Evolutionary conservation across 2,797 vertebrate species (phyloP).

Genomic region (Spinus olivaceus): DNA sequence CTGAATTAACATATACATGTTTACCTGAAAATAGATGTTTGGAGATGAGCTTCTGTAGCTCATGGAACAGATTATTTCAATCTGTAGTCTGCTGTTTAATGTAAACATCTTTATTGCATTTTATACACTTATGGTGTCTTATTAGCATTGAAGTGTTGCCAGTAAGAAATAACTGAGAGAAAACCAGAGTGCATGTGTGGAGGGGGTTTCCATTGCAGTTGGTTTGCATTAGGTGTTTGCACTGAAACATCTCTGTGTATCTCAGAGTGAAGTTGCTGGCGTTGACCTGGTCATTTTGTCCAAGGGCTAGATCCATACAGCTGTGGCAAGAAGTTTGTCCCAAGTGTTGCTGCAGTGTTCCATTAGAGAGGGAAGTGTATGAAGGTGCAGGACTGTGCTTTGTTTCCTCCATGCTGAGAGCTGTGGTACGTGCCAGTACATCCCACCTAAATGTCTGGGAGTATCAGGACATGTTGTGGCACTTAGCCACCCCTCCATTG

Average conservation of each 20-base stretch:
- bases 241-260: not conserved
- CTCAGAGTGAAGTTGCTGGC: not conserved
- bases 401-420: rapidly evolving
- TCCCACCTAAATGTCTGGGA: not conserved
- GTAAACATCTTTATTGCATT: conserved; percentile 60
- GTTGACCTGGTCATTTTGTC: not conserved
- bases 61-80: conserved; percentile 12
- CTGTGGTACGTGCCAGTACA: rapidly evolving
- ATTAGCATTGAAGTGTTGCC: conserved; percentile 61
- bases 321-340: not conserved
- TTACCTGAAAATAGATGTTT: conserved; percentile 39
- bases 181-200: not conserved
- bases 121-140: conserved; percentile 55
- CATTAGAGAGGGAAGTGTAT: rapidly evolving
- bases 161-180: conserved; percentile 27
- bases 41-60: not conserved
- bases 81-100: conserved; percentile 54
- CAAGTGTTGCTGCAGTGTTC: not conserved
- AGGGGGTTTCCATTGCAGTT: not conserved
- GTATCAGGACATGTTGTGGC: not conserved
- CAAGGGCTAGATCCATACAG: rapidly evolving
- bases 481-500: not conserved
- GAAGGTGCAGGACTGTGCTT: not conserved
- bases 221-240: not conserved
- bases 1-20: not conserved